Conservation (phyloP, 2,888 invertebrate genomes). For the Flabesymbios commensalis region DNA sequence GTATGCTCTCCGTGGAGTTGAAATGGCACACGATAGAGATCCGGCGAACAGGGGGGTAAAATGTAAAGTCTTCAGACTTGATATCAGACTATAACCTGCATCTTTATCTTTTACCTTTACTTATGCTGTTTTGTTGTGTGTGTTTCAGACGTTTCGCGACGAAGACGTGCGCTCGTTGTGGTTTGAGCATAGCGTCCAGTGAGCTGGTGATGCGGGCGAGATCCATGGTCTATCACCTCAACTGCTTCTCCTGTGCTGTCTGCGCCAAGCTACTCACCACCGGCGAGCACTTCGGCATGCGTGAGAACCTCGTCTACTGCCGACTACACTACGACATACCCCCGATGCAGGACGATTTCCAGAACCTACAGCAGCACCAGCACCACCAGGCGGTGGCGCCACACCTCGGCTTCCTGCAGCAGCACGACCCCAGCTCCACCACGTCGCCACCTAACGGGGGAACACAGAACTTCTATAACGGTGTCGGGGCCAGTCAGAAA, state of each 20-base stretch:
- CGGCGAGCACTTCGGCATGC: constrained; percentile 89
- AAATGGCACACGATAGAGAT: too few species aligned
- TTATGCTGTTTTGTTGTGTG: too few species aligned
- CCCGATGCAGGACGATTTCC: not conserved
- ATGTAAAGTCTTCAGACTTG: too few species aligned
- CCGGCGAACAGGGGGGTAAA: too few species aligned
- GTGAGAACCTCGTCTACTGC: constrained; percentile 82
- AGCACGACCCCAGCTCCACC: too few species aligned
- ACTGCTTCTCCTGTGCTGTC: constrained; percentile 86
- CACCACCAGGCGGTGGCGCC: too few species aligned
- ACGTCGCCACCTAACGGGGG: not conserved
- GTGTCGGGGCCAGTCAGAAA: constrained; percentile 15
- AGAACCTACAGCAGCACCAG: too few species aligned
- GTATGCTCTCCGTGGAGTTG: too few species aligned
- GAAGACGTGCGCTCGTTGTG: constrained; percentile 83
- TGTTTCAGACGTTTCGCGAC: constrained; percentile 87
- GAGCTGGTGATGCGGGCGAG: constrained; percentile 90
- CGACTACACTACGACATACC: constrained; percentile 14
- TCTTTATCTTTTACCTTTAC: too few species aligned
- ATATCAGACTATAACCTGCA: too few species aligned
- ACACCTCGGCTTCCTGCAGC: too few species aligned
- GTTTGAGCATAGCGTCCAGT: constrained; percentile 80
- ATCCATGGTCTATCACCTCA: constrained; percentile 81
- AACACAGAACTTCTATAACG: not conserved
- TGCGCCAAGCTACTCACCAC: constrained; percentile 82